Conservation (phyloP, 2,888 invertebrate genomes). For the Melitaea athalia region DNA sequence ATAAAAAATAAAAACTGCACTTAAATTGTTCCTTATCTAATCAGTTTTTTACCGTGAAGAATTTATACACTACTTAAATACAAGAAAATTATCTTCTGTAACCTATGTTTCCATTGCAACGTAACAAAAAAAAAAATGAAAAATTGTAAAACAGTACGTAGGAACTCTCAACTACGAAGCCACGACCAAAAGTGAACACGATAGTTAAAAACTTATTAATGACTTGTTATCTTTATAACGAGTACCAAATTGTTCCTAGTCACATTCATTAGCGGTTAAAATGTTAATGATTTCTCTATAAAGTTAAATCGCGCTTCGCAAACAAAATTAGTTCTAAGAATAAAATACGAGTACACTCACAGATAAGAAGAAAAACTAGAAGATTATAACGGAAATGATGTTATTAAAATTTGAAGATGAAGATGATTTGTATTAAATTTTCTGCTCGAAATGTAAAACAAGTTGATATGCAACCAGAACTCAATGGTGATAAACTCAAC, state of each 20-base stretch:
- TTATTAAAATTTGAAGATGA: too few relatives aligned
- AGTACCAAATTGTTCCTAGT: background rate
- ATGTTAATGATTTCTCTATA: too few relatives aligned
- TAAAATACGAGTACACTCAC: too few relatives aligned
- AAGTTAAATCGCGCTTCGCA: too few relatives aligned
- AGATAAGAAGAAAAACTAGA: too few relatives aligned
- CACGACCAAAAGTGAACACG: conserved; percentile 1
- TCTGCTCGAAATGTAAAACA: too few relatives aligned
- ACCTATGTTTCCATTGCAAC: background rate
- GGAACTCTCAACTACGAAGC: background rate
- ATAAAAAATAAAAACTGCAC: background rate
- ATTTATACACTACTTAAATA: background rate
- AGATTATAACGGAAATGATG: too few relatives aligned
- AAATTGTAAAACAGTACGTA: background rate
- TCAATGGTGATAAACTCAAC: too few relatives aligned
- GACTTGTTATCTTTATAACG: background rate
- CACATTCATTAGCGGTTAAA: background rate
- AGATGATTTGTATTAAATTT: too few relatives aligned
- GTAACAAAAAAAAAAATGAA: background rate
- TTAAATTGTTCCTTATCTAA: background rate
- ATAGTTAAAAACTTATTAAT: background rate
- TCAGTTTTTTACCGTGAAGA: background rate
- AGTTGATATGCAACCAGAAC: too few relatives aligned
- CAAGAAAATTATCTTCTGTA: background rate
- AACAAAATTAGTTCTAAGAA: too few relatives aligned